Base-by-base conservation (phyloP, 2,113 vertebrate species). In the Callospermophilus lateralis region DNA sequence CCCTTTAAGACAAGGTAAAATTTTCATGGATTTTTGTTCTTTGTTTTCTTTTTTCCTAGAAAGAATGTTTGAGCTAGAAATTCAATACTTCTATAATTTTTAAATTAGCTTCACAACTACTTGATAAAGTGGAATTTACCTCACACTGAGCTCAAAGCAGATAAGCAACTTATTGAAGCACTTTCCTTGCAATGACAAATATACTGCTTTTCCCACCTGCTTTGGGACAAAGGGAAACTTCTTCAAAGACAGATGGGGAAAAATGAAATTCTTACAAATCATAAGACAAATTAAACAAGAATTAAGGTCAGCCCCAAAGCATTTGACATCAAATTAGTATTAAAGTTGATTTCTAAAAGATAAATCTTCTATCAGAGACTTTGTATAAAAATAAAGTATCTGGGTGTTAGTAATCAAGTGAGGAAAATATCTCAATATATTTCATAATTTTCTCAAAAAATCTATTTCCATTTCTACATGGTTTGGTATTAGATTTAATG, bases 301-400 rank as follows among this genome's bases (percentile, higher is more conserved):
- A 6, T 42, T 51, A 86, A 94, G 24, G 72, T 96, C 76, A 92
- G 37, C 24, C 51, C 48, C 42, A 63, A 89, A 83, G 37, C 58
- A 92, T 58, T 79, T 89, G 37, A 32, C 72, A 96, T 76, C 73
- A 76, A 97, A 63, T 89, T 94, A 81, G 13, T 70, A 87, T 80
- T 96, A 42, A 72, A 61, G 8, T 15, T 87, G 26, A 94, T 92
- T 92, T 94, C 88, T 48, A 85, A 86, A 95, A 96, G 11, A 28
- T 61, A 87, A 93, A 93, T 73, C 37, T 93, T 94, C 78, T 70
- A 74, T 92, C 79, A 87, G 13, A 72, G 58, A 32, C 55, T 45
- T 72, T 53, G 26, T 86, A 79, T 80, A 95, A 93, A 90, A 96
- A 85, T 83, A 30, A 88, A 80, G 12, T 80, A 70, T 37, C 32